Evolutionary conservation across 2,797 vertebrate species (phyloP), one percentile per base, ranked within the genome.

Genomic region (Rhynchotus rufescens): DNA sequence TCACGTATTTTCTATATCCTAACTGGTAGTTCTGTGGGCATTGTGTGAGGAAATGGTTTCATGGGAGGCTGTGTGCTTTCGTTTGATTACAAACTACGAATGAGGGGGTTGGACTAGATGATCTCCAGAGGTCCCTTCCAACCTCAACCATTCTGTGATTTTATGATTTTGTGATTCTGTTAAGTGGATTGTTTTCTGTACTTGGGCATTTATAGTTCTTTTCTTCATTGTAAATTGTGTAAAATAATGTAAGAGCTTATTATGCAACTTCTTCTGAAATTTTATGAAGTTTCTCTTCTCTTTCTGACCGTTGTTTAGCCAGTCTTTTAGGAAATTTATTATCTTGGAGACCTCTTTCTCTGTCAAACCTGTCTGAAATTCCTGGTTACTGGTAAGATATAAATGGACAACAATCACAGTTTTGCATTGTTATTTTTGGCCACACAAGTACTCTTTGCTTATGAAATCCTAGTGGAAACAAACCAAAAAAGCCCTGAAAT

Each of bases 151-250:
- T 21, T 47, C 16, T 47, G 45, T 45, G 19, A 40, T 40, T 40
- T 40, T 40, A 40, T 40, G 40, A 47, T 47, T 47, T 21, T 47
- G 45, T 49, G 22, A 49, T 49, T 49, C 22, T 49, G 22, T 49
- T 22, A 11, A 23, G 49, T 51, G 15, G 28, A 56, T 56, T 56
- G 30, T 45, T 65, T 52, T 26, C 64, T 47, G 7, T 40, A 26
- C 21, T 13, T 9, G 12, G 4, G 12, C 54, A 12, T 57, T 68
- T 26, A 17, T 54, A 16, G 32, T 32, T 1, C 0, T 0, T 8
- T 54, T 45, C 32, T 47, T 61, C 32, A 28, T 32, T 40, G 14
- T 52, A 52, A 54, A 32, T 26, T 0, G 6, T 44, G 10, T 34
- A 52, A 52, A 52, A 28, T 30, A 34, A 4, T 52, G 11, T 9